phyloP scores from a whole-genome alignment of 2,113 vertebrate species.

The Procavia capensis region DNA sequence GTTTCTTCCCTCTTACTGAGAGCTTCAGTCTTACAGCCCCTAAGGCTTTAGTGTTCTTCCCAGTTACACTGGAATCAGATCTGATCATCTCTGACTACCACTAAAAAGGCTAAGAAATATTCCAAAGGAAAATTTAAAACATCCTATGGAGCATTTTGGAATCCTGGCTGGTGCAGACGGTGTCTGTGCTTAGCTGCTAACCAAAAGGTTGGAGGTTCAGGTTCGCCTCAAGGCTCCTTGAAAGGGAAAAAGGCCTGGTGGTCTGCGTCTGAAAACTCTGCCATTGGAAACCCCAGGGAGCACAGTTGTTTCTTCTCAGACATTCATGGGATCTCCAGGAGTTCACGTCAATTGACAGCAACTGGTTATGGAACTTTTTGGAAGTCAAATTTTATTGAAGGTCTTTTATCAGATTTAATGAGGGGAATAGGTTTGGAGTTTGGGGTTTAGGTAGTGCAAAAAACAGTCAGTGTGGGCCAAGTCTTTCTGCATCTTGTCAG shows the following conservation, averaged over 20 bases:
- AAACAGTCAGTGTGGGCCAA: not conserved
- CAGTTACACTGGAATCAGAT: not conserved
- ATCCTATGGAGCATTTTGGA: not conserved
- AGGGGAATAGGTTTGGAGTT: no score
- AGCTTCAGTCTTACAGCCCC: not conserved
- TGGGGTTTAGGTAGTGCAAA: not conserved
- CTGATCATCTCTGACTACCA: not conserved
- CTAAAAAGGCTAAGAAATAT: not conserved
- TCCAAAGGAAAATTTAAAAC: not conserved
- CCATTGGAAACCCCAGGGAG: no score
- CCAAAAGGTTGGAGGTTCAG: no score
- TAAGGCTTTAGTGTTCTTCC: not conserved
- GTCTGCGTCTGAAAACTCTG: no score
- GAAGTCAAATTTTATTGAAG: not conserved
- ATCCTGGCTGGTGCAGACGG: no score
- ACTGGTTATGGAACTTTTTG: not conserved
- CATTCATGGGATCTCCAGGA: no score
- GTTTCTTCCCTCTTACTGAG: not conserved
- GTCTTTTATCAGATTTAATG: not conserved
- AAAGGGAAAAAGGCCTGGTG: no score
- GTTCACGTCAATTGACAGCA: no score
- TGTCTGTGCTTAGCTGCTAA: no score
- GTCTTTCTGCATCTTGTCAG: fast-evolving
- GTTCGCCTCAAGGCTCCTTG: no score
- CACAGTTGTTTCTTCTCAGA: no score